phyloP scores from a whole-genome alignment of 2,113 vertebrate species.

The Paramormyrops kingsleyae region DNA sequence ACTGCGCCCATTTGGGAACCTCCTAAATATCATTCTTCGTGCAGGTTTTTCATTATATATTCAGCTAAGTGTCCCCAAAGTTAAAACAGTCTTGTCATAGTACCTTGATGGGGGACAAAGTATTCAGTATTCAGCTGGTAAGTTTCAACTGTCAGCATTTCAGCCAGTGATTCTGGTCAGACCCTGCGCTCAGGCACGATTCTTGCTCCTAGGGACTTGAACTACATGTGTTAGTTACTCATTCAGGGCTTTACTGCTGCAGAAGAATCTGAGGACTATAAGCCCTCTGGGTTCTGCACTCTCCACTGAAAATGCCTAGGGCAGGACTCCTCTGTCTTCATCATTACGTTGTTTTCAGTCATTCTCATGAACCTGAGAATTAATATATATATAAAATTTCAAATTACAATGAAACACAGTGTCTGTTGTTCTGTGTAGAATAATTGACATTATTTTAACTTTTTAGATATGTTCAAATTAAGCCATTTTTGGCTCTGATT shows the following conservation, averaged over 20 bases:
- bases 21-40: background rate
- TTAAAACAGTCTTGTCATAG: background rate
- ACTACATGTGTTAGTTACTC: background rate
- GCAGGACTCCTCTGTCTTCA: background rate
- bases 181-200: background rate
- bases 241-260: background rate
- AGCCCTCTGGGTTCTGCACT: background rate
- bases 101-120: background rate
- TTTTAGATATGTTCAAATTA: background rate
- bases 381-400: background rate
- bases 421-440: background rate
- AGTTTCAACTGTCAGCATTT: background rate
- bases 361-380: background rate
- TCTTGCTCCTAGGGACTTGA: background rate
- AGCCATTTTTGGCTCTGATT: background rate
- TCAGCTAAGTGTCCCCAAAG: background rate
- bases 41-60: background rate
- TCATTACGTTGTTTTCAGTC: background rate
- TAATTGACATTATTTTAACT: background rate
- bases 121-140: background rate
- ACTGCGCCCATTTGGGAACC: background rate
- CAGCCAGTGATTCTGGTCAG: background rate
- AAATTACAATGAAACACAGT: background rate
- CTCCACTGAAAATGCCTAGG: background rate
- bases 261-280: background rate